Evolutionary conservation across 2,888 invertebrate genomes (phyloP), one percentile per base, ranked within the genome.

Genomic region (Galeruca laticollis): DNA sequence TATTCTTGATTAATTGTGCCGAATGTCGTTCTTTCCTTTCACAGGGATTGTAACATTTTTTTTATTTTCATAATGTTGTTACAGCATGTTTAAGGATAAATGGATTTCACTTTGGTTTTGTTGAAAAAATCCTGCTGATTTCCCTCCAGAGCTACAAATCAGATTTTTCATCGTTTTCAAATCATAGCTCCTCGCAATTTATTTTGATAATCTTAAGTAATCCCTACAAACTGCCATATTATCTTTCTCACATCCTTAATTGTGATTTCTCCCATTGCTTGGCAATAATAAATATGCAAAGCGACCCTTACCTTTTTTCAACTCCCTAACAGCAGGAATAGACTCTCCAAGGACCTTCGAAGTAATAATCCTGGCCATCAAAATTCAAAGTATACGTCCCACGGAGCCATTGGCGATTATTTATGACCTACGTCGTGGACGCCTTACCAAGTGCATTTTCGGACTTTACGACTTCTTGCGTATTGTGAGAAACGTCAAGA

Each of bases 391-490:
- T 33, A 37, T 26, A 59, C 49, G 47, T 35, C 60, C 49, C 20
- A 51, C 43, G 47, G 51, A 51, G 65, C 59, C 65, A 49, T 57
- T 35, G 59, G 59, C 37, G 66, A 56, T 66, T 66, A 66, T 66
- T 66, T 66, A 66, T 66, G 33, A 11, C 66, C 66, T 20, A 60
- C 59, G 59, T 40, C 59, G 47, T 52, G 66, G 66, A 59, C 51
- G 33, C 35, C 20, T 13, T 51, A 51, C 66, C 18, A 59, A 56
- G 59, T 66, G 57, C 59, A 60, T n/a, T 59, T 65, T 66, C 63
- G 63, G 63, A 63, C 63, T 63, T 62, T 63, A 63, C 61, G 61
- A 62, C 61, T 62, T 51, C 35, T 26, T 13, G 54, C 63, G 54
- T 54, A 63, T 63, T 63, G 63, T 63, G 43, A 21, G 26, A 63